phyloP scores from a whole-genome alignment of 2,888 invertebrate genomes.

The Cerastis leucographa region DNA sequence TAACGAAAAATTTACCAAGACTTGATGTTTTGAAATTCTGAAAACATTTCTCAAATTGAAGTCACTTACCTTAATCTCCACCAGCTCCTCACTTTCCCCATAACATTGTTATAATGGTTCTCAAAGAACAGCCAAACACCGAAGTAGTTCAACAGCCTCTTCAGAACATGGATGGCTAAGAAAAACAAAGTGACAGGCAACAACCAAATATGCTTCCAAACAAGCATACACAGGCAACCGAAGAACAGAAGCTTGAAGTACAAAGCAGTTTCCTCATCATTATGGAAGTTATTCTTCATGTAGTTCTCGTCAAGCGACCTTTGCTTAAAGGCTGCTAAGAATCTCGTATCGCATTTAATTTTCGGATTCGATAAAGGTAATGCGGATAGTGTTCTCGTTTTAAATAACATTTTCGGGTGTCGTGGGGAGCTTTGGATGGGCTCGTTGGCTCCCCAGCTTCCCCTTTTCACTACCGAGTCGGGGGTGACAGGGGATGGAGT shows the following conservation, averaged over 20 bases:
- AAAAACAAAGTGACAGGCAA: constrained; percentile 95
- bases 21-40: neutral
- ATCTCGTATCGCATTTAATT: constrained; percentile 81
- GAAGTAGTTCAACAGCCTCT: constrained; percentile 88
- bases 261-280: constrained; percentile 91
- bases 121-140: constrained; percentile 88
- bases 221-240: constrained; percentile 95
- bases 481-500: constrained; percentile 80
- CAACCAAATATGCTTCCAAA: constrained; percentile 97
- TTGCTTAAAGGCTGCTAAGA: constrained; percentile 84
- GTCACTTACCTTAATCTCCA: constrained; percentile 90
- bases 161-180: constrained; percentile 92
- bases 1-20: neutral
- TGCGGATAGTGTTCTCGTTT: constrained; percentile 87
- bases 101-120: constrained; percentile 84
- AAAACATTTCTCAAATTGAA: neutral
- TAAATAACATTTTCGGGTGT: constrained; percentile 85
- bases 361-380: constrained; percentile 83
- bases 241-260: constrained; percentile 95
- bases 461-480: constrained; percentile 76
- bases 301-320: constrained; percentile 86
- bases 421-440: constrained; percentile 80
- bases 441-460: constrained; percentile 81
- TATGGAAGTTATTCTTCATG: constrained; percentile 84
- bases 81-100: constrained; percentile 89